Evolutionary conservation across 1,140 invertebrate genomes (phyloP), one percentile per base, ranked within the genome.

Genomic region (Dermatophagoides farinae): DNA sequence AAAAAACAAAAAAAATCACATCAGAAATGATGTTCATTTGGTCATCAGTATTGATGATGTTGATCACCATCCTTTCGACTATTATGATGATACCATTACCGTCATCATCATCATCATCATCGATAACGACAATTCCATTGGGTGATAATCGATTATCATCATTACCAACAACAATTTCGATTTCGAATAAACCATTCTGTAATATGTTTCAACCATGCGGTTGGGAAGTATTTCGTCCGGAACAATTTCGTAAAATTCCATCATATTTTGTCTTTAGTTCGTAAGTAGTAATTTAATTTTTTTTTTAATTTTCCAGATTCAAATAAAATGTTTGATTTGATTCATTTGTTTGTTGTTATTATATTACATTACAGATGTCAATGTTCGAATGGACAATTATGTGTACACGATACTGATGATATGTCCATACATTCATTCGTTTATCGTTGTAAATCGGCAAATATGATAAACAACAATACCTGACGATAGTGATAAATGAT

Each of bases 261-360:
- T 71, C 77, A 43, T 76, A 76, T 55, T 79, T 76, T 66, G 76
- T 82, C 68, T 74, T 69, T 54, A 82, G 80, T 68, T 74, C 77
- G 79, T 82, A 74, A 79, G 79, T 75, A 18, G 10, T 43, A 10
- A 6, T 57, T 44, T 44, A 18, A 8, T 47, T 44, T 44, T 14
- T 46, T 58, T 31, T 58, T 23, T 31, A 1, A 25, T 43, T 20
- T 12, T 10, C 14, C 39, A 9, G 8, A 9, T 16, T 9, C 18
- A 9, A 16, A 18, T 11, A 16, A 11, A 9, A 18, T 18, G 9
- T 9, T 11, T 49, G 46, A 49, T 11, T 49, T 18, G 46, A 9
- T 18, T 11, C 46, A 8, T 41, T 8, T 41, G 14, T 14, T 8
- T 41, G 40, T 41, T 8, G 40, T 8, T 41, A 41, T 8, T 10